Evolutionary conservation across 2,888 invertebrate species (phyloP).

Genomic region (Crepidodera aurea): DNA sequence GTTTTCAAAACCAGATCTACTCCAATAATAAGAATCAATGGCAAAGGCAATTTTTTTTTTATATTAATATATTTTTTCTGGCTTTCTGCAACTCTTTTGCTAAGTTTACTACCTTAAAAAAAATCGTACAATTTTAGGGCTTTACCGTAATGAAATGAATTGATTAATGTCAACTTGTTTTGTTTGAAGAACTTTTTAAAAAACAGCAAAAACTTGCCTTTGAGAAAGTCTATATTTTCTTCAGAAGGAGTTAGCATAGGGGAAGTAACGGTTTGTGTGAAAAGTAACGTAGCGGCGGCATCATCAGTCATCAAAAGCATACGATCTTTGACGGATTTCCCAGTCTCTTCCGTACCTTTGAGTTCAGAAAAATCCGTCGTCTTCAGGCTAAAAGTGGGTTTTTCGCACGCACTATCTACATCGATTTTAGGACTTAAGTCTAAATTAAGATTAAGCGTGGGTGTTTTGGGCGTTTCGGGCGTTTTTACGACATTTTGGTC

Average conservation of each 20-base stretch:
- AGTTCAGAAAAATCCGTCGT: conserved; percentile 32
- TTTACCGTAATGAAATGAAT: no score
- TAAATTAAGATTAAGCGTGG: conserved; percentile 33
- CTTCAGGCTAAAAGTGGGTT: conserved; percentile 42
- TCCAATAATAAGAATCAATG: no score
- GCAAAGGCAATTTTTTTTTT: no score
- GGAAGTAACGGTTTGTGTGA: conserved; percentile 61
- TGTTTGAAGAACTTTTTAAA: no score
- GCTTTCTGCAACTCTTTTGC: no score
- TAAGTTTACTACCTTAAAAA: no score
- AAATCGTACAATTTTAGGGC: no score
- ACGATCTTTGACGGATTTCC: conserved; percentile 55
- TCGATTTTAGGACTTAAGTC: conserved; percentile 39
- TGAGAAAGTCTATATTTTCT: conserved; percentile 61
- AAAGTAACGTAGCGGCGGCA: conserved; percentile 55
- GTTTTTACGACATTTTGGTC: conserved; percentile 50
- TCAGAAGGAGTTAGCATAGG: conserved; percentile 62
- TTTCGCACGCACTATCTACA: conserved; percentile 28
- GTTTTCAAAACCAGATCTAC: no score
- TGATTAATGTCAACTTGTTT: no score
- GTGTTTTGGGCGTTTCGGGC: conserved; percentile 16
- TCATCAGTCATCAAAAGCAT: conserved; percentile 60
- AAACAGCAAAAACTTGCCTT: conserved; percentile 49
- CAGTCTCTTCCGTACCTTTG: conserved; percentile 34
- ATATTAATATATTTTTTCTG: no score